A percentile compares a stretch with the other conserved stretches of the same genome.
Conservation (phyloP, 2,888 invertebrate genomes). For the Camponotus fellah region DNA sequence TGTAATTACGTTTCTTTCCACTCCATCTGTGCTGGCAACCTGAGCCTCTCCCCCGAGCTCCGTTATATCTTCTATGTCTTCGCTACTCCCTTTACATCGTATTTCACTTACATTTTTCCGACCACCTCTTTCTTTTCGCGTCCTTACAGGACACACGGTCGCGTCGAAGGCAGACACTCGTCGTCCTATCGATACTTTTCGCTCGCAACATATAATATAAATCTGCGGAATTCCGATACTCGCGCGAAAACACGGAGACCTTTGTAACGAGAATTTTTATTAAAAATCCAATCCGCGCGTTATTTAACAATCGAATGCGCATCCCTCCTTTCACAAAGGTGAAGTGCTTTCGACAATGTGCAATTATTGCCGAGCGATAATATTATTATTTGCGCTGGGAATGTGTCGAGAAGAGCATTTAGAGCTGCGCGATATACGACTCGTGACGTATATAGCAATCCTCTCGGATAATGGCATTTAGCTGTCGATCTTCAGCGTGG, state of each 20-base stretch:
- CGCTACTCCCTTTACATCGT: constrained; percentile 32
- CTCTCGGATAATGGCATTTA: constrained; percentile 34
- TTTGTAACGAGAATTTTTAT: constrained; percentile 25
- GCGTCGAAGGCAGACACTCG: constrained; percentile 19
- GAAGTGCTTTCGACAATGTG: constrained; percentile 14
- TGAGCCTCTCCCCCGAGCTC: not conserved
- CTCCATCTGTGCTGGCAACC: constrained; percentile 64
- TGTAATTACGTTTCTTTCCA: constrained; percentile 78
- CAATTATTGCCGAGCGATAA: not conserved
- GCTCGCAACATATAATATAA: too few relatives aligned
- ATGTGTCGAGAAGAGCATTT: not conserved
- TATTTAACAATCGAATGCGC: constrained; percentile 19
- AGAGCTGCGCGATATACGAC: not conserved
- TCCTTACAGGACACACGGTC: not conserved
- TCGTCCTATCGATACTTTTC: constrained; percentile 28
- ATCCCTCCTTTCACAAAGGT: not conserved
- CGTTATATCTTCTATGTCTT: constrained; percentile 25
- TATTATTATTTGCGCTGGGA: constrained; percentile 12
- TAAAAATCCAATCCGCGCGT: constrained; percentile 41
- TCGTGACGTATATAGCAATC: not conserved
- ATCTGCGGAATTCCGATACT: not conserved
- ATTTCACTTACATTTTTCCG: constrained; percentile 40
- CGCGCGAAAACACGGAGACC: not conserved
- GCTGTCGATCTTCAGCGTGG: constrained; percentile 11
- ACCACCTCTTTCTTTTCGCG: not conserved